Evolutionary conservation across 2,888 invertebrate species (phyloP).

Genomic region (Argyra leucocephala): DNA sequence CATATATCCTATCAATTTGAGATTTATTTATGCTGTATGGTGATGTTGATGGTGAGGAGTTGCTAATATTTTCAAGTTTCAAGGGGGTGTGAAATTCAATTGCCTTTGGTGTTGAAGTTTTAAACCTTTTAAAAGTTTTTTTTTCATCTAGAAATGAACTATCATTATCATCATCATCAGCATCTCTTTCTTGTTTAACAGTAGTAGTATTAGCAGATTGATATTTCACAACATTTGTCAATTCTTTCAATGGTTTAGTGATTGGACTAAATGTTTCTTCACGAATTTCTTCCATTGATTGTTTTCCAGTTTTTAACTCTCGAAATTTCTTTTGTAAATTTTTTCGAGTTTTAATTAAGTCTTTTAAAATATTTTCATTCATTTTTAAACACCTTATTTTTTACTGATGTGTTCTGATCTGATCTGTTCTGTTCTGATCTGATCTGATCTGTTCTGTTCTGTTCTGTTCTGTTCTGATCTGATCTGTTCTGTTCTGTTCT

Average conservation of each 20-base stretch:
- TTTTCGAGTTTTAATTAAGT: conserved; percentile 15
- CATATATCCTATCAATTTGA: background rate
- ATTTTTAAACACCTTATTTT: no score
- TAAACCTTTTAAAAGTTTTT: background rate
- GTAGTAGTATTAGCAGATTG: background rate
- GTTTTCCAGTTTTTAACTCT: no score
- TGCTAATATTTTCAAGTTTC: background rate
- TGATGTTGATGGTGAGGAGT: background rate
- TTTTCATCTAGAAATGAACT: background rate
- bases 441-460: background rate
- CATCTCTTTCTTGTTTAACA: no score
- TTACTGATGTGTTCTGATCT: background rate
- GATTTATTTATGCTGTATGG: background rate
- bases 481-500: background rate
- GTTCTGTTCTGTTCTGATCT: background rate
- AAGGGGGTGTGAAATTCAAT: no score
- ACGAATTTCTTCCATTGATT: no score
- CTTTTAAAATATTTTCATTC: conserved; percentile 11
- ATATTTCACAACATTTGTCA: background rate
- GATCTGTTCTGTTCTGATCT: background rate
- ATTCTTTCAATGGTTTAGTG: background rate
- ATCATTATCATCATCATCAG: no score
- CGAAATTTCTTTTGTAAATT: conserved; percentile 4
- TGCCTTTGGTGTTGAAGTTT: no score
- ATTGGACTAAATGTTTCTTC: no score